Base-by-base conservation (phyloP, 2,888 invertebrate species). In the Lasioglossum malachurum region DNA sequence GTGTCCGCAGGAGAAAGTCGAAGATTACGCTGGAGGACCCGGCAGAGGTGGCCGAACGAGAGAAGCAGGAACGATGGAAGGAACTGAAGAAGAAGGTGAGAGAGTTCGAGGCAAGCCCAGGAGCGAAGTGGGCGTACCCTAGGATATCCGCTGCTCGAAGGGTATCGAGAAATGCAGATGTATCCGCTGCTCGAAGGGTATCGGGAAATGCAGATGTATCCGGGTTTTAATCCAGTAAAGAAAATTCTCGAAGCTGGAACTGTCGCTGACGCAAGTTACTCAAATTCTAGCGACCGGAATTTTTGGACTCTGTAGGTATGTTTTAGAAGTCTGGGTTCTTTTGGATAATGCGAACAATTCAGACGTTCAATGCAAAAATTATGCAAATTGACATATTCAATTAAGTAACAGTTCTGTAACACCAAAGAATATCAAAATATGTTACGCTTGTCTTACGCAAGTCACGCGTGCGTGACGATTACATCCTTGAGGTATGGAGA, bases 81-180 rank as follows among this genome's bases (percentile, higher is more conserved):
- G 4, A 7, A 23, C 0, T 77, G 57, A 84, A 77, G 69, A 16
- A 53, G 69, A 80, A 64, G 49, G n/a, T 71, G 35, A 77, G 35
- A 23, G 38, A 80, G 41, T 49, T 71, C 23, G 77, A 79, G 1
- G 5, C 14, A 1, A 41, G 7, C 10, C 1, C 4, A 7, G 16
- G 14, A 0, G 12, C 14, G n/a, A 14, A 14, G 14, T 14, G 53
- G n/a, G 31, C 16, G 19, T 85, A 86, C 44, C 86, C 86, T 0
- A n/a, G 86, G 14, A 81, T 85, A 78, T 85, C 85, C 0, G 73
- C 86, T 4, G 81, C 81, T 1, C 10, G 38, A 8, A 71, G 12
- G 0, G 16, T 3, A 0, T 53, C 71, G 4, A 41, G 71, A 14
- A 2, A 14, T 23, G 12, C n/a, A 2, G 46, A 60, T 5, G 0